Conservation (phyloP, 2,888 invertebrate species). For the Alcis repandata region DNA sequence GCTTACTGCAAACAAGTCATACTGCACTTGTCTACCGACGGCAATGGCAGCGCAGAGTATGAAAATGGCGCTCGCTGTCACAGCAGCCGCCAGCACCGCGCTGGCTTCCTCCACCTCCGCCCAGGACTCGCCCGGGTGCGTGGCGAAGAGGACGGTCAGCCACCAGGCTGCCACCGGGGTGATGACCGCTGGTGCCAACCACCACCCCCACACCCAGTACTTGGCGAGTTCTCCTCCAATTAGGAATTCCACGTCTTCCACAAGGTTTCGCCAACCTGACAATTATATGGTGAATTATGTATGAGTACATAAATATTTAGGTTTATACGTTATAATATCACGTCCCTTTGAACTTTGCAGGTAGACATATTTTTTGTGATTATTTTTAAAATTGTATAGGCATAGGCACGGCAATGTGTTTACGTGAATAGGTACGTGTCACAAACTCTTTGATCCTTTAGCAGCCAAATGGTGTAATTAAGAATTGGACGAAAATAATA, state of each 20-base stretch:
- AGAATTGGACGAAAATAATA: too few species aligned
- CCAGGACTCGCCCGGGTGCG: constrained; percentile 50
- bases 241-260: constrained; percentile 74
- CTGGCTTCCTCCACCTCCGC: constrained; percentile 54
- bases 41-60: constrained; percentile 56
- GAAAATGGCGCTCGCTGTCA: constrained; percentile 51
- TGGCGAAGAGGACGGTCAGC: constrained; percentile 50
- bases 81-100: constrained; percentile 49
- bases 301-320: background rate
- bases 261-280: constrained; percentile 71
- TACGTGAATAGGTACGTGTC: too few species aligned
- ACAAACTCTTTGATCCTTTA: too few species aligned
- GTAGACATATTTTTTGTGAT: too few species aligned
- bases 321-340: too few species aligned
- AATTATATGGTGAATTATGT: background rate
- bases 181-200: constrained; percentile 59
- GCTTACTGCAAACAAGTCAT: constrained; percentile 64
- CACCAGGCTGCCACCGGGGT: constrained; percentile 66
- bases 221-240: constrained; percentile 58
- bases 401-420: too few species aligned
- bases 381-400: too few species aligned
- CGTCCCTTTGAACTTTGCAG: too few species aligned
- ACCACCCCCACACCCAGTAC: constrained; percentile 73
- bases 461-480: too few species aligned
- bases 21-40: constrained; percentile 72